phyloP scores from a whole-genome alignment of 2,797 vertebrate genomes.

The Cheirogaleus major region DNA sequence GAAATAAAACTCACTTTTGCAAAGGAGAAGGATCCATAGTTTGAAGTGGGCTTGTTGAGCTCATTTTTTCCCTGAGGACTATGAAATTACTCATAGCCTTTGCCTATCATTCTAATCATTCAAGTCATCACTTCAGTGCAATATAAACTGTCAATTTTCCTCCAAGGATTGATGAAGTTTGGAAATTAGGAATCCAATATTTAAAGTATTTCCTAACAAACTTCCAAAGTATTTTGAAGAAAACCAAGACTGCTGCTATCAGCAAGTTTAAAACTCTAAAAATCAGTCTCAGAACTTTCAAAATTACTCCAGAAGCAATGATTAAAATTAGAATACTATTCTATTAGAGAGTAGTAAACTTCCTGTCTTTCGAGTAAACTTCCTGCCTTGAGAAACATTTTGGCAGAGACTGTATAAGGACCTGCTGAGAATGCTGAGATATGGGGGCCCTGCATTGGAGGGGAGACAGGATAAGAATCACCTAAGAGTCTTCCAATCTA shows the following conservation, averaged over 20 bases:
- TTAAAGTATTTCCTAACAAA: constrained; percentile 53
- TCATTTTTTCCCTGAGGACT: background rate
- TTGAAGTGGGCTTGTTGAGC: background rate
- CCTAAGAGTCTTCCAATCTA: background rate
- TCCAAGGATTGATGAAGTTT: constrained; percentile 13
- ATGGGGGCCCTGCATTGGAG: background rate
- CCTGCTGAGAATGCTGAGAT: background rate
- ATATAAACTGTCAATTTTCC: background rate
- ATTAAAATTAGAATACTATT: constrained; percentile 28
- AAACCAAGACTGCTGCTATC: background rate
- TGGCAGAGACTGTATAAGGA: background rate
- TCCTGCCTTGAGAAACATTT: constrained; percentile 13
- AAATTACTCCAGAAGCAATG: constrained; percentile 39
- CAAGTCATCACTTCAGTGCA: background rate
- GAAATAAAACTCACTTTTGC: constrained; percentile 27
- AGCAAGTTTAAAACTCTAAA: constrained; percentile 49
- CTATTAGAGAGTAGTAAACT: background rate
- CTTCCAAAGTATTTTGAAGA: constrained; percentile 41
- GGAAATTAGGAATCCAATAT: constrained; percentile 27
- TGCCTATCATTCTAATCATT: background rate
- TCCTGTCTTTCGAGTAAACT: background rate
- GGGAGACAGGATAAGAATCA: background rate
- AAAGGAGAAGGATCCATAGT: background rate
- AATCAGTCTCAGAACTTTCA: constrained; percentile 12
- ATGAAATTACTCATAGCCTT: background rate